Base-by-base conservation (phyloP, 2,113 vertebrate species). In the Semicossyphus pulcher region DNA sequence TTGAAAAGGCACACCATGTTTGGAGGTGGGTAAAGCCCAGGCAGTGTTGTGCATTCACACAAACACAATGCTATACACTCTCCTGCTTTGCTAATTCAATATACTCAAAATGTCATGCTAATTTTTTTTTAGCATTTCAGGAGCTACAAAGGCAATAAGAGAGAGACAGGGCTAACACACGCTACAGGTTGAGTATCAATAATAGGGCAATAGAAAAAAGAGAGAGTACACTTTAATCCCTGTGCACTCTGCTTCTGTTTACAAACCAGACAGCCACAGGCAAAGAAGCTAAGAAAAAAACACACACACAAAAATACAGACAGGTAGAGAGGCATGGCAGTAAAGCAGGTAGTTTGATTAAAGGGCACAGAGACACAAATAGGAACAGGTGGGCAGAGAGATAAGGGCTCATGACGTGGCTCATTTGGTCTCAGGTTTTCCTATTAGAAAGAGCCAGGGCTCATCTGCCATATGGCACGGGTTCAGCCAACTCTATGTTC, bases 381-480 rank as follows among this genome's bases (percentile, higher is more conserved):
- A 76, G 64, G 44, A 75, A 78, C 73, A 76, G 58, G 67, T 76
- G 73, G 65, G 57, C 37, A 51, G 34, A 58, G 44, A 80, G 39
- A 60, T 76, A 84, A 83, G 81, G 56, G 79, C 54, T 71, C 34
- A 15, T 71, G 71, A 79, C 7, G 67, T 32, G 10, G 52, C 67
- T 70, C 23, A 16, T 67, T 78, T 67, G 58, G 45, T 77, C 52
- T 69, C 63, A 78, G 67, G 69, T 84, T 79, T 72, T 77, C 47
- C 60, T 73, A 4, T 62, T 76, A 10, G 41, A 26, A 15, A 42
- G 52, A 42, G 59, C 52, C 62, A 59, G 16, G 23, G 45, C 56
- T 68, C 76, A 78, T 70, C 47, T 51, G 60, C 83, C 78, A 88
- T 72, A 84, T 84, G 80, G 62, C 58, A 26, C 25, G 0, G 44